Evolutionary conservation across 37 sponge, comb jelly and placozoan species (phyloP).

Genomic region (Aplysina aerophoba): DNA sequence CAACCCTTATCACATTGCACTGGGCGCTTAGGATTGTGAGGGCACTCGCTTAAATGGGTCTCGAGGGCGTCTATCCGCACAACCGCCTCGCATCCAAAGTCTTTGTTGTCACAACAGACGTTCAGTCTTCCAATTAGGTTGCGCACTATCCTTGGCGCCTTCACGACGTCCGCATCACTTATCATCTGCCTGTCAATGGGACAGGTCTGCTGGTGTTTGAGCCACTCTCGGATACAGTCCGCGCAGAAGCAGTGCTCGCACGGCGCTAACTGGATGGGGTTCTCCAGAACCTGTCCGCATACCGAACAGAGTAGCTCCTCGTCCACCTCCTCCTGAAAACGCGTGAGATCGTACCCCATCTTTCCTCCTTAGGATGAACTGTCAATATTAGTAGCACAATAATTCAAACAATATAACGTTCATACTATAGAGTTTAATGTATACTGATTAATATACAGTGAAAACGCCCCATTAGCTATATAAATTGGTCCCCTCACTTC

Average conservation of each 20-base stretch:
- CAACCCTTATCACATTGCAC: conserved; percentile 92
- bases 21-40: conserved; percentile 87
- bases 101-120: conserved; percentile 86
- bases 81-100: conserved; percentile 79
- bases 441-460: background rate
- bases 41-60: conserved; percentile 77
- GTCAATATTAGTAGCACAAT: too few relatives aligned
- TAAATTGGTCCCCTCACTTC: background rate
- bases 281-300: conserved; percentile 83
- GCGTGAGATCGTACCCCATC: conserved; percentile 89
- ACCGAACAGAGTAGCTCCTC: conserved; percentile 94
- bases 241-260: conserved; percentile 97
- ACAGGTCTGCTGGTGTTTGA: conserved; percentile 86
- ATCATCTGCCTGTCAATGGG: conserved; percentile 88
- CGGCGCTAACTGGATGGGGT: conserved; percentile 82
- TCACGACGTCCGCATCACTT: conserved; percentile 69
- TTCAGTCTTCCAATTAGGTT: conserved; percentile 87
- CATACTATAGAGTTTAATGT: background rate
- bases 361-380: background rate
- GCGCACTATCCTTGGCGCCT: conserved; percentile 89
- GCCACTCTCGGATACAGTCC: conserved; percentile 90
- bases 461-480: background rate
- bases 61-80: conserved; percentile 79
- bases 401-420: too few relatives aligned
- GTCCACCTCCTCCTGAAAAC: conserved; percentile 90